Conservation (phyloP, 2,113 vertebrate genomes). For the Electrona antarctica region DNA sequence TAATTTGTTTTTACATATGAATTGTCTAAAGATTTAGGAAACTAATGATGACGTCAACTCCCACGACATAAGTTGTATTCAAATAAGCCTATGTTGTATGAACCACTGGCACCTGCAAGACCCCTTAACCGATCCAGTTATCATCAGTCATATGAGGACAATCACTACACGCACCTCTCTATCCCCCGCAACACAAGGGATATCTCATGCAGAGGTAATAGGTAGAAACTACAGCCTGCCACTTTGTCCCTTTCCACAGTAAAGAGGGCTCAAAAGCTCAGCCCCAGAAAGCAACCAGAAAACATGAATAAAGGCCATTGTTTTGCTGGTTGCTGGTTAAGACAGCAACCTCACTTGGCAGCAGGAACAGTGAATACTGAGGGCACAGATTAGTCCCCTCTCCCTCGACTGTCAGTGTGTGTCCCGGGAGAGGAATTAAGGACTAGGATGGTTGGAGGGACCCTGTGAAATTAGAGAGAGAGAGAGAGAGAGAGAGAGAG, state of each 20-base stretch:
- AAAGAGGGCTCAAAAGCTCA: conserved; percentile 9
- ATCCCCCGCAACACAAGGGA: too few relatives aligned
- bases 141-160: too few relatives aligned
- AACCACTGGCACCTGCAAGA: too few relatives aligned
- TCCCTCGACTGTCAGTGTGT: neutral
- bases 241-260: neutral
- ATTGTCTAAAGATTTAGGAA: too few relatives aligned
- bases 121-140: too few relatives aligned
- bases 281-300: neutral
- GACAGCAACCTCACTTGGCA: conserved; percentile 35
- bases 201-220: too few relatives aligned
- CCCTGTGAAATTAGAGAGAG: neutral
- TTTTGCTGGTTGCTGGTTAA: conserved; percentile 28
- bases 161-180: too few relatives aligned
- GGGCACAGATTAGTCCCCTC: conserved; percentile 15
- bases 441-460: neutral
- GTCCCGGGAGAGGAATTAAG: neutral
- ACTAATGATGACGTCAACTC: too few relatives aligned
- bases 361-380: conserved; percentile 15
- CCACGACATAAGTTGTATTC: too few relatives aligned
- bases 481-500: neutral
- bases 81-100: too few relatives aligned
- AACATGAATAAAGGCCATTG: conserved; percentile 41
- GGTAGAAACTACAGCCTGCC: too few relatives aligned
- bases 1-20: too few relatives aligned